Evolutionary conservation across 92 coral and sea anemone species (phyloP), one percentile per base, ranked within the genome.

Genomic region (Anthopleura xanthogrammica): DNA sequence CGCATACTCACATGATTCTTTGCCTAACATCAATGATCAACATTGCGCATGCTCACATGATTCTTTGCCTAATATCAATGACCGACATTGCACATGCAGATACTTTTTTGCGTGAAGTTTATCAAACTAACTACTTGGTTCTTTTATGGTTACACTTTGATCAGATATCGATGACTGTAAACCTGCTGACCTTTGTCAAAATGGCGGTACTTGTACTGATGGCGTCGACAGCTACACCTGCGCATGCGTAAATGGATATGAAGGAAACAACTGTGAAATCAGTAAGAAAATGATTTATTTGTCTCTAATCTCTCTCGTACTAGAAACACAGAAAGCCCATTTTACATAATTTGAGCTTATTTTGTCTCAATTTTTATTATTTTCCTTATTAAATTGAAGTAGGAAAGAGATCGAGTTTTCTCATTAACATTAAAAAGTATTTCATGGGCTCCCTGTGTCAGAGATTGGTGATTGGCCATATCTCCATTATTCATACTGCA

Each of bases 201-300:
- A 79, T 79, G 83, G 83, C 12, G 83, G 75, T 2, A 58, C 72
- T 3, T 79, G 83, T 79, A n/a, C 36, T 5, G 83, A 79, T 79
- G 73, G 72, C 42, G 36, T 79, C 73, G 60, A 79, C 73, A 16
- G 14, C 46, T 79, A 58, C 52, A 79, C 20, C 20, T 79, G 83
- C 73, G n/a, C 73, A 24, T 79, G 83, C 50, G 52, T 75, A 7
- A 36, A 29, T 9, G 83, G 83, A 2, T 79, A 58, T 41, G 64
- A 57, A 19, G 83, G 83, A 60, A 79, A 8, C 17, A 79, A 79
- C 43, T 79, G 83, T 20, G 83, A 79, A 79, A 60, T 60, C 72
- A 79, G 83, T 79, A 79, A 79, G 72, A 36, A 52, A 76, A 41
- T 19, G 2, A 7, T 40, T 16, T 39, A 17, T 70, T 16, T 70